These are phyloP conservation scores for Margaritifera margaritifera DNA, from an alignment of 2,888 invertebrate species.

Conservation along the genomic window DNA sequence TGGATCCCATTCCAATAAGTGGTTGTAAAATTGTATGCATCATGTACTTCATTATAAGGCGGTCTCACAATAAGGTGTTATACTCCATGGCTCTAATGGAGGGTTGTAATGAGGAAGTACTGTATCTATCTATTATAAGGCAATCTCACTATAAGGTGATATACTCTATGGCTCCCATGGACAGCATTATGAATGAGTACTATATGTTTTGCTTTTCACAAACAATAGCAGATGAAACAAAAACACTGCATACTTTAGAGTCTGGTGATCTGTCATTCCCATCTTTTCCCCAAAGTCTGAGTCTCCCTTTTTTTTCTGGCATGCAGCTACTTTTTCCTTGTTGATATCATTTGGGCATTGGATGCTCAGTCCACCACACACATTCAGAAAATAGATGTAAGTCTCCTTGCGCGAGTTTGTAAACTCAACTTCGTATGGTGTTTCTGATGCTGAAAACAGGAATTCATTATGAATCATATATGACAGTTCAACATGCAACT, in stretches of 20 bases:
- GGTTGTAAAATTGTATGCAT: too few relatives aligned
- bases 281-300: constrained; percentile 30
- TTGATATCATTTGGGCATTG: constrained; percentile 41
- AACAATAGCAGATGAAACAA: too few relatives aligned
- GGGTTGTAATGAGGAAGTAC: too few relatives aligned
- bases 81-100: too few relatives aligned
- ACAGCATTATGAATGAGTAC: too few relatives aligned
- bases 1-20: too few relatives aligned
- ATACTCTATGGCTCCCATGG: too few relatives aligned
- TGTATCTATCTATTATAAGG: too few relatives aligned
- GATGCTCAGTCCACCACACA: constrained; percentile 56
- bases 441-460: constrained; percentile 17
- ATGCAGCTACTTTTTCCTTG: constrained; percentile 31
- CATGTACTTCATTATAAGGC: too few relatives aligned
- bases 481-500: not conserved
- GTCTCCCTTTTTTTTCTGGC: constrained; percentile 41
- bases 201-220: too few relatives aligned
- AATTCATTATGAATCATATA: not conserved
- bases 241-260: constrained; percentile 38
- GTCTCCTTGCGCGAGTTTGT: constrained; percentile 23
- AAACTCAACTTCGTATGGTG: constrained; percentile 39
- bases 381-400: constrained; percentile 58
- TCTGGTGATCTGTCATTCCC: constrained; percentile 39
- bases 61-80: too few relatives aligned
- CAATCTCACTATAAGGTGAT: too few relatives aligned